Base-by-base conservation (phyloP, 2,797 vertebrate genomes). In the Myotis daubentonii region DNA sequence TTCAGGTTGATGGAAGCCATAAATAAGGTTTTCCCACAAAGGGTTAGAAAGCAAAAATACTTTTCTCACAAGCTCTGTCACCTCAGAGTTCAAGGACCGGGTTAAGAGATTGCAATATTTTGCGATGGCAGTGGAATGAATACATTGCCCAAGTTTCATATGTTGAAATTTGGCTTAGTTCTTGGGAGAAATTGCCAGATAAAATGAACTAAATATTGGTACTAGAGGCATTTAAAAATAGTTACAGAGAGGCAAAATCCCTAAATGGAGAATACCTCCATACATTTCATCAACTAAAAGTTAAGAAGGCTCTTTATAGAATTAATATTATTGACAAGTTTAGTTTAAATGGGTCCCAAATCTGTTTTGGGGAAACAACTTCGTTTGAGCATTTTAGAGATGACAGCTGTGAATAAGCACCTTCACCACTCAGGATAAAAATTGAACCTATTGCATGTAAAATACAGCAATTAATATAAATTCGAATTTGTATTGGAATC, bases 221-320 rank as follows among this genome's bases (percentile, higher is more conserved):
- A 38, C 8, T 86, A 8, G 19, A 95, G 89, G 49, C 28, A n/a
- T 74, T 17, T 6, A 25, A 92, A 36, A 33, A 66, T 65, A 47
- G 23, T 30, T 74, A 85, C 5, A 78, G 28, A 71, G 6, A 92
- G 81, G 30, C 1, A 94, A 90, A 41, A 89, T 89, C 44, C 72
- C 7, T 17, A 83, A 88, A 60, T 65, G 49, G 4, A 17, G n/a
- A 62, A 79, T 78, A 83, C 53, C 53, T 62, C 28, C 38, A 6
- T 7, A 80, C 60, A 81, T 84, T 94, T 95, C 53, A 68, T 60
- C 85, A 53, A 11, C 89, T 97, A 97, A 84, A 97, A 91, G 95
- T 74, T 93, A 96, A 68, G 13, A 80, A 22, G 12, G 4, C 0
- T 17, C 0, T 53, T 79, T 17, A 33, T 85, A 89, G 38, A 76